phyloP scores from a whole-genome alignment of 2,113 vertebrate genomes.

The Lichenostomus cassidix region DNA sequence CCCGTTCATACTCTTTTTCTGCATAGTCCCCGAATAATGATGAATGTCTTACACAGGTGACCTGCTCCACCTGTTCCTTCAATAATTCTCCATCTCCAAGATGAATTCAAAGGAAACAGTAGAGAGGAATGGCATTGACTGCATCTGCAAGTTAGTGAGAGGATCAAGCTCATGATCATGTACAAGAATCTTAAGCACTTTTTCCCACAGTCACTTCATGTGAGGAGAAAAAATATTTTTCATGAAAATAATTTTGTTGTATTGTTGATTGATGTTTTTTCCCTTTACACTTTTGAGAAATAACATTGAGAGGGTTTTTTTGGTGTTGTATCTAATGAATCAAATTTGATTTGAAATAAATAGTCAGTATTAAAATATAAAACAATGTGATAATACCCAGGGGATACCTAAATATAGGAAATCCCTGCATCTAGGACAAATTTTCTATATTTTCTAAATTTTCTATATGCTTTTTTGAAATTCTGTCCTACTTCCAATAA shows the following conservation, averaged over 20 bases:
- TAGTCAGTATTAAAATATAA: not conserved
- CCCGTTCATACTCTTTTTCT: rapidly evolving
- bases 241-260: not conserved
- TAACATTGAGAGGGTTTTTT: not conserved
- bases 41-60: not conserved
- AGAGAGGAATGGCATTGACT: not conserved
- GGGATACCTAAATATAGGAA: not conserved
- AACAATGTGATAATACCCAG: not conserved
- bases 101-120: not conserved
- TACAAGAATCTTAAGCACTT: not conserved
- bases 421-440: not conserved
- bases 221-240: not conserved
- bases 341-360: not conserved
- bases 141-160: not conserved
- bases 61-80: not conserved
- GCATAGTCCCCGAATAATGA: not conserved
- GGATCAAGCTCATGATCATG: not conserved
- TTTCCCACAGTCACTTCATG: not conserved
- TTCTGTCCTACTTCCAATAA: not conserved
- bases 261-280: not conserved
- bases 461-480: not conserved
- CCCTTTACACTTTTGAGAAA: not conserved
- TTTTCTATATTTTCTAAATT: not conserved
- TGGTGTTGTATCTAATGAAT: not conserved
- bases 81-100: not conserved